Base-by-base conservation (phyloP, 2,888 invertebrate species). In the Opisthograptis luteolata region DNA sequence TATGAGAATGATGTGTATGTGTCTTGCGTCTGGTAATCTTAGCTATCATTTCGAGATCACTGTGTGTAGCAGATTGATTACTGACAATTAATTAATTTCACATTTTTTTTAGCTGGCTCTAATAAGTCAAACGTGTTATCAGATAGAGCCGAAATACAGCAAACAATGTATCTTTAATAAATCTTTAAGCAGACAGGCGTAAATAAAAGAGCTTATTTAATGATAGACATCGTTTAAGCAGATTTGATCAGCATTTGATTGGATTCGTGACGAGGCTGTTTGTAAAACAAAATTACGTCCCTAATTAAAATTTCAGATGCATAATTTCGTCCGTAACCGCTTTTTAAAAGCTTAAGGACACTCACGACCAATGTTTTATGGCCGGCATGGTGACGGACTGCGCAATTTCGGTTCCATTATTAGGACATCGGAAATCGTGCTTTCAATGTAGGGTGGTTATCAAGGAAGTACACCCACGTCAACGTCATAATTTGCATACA, bases 291-390 rank as follows among this genome's bases (percentile, higher is more conserved):
- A 59, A 31, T 15, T 35, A 20, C 20, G 17, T 35, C 48, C n/a
- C n/a, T 62, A 51, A 59, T 59, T 59, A 59, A 57, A 46, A 62
- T 59, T 57, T 57, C 39, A 27, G 34, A 27, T 55, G 44, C 61
- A 59, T 59, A 50, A 55, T 55, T 51, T 24, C 47, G 55, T 39
- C 50, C 32, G 20, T 31, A 9, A 35, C 27, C 17, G 19, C 35
- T 15, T 57, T 53, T 59, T 41, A 55, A 49, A 47, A 43, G 37
- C 45, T 48, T 43, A n/a, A n/a, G 35, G 40, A 13, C 46, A 48
- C 55, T 62, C 59, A 62, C 61, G 59, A 59, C 34, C 20, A 31
- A 53, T 39, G 50, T 51, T 62, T 61, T 59, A 62, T 54, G 57
- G 41, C 51, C 32, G 48, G 53, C 32, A 39, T 49, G 52, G 40